Conservation (phyloP, 2,113 vertebrate genomes). For the Caranx ignobilis region DNA sequence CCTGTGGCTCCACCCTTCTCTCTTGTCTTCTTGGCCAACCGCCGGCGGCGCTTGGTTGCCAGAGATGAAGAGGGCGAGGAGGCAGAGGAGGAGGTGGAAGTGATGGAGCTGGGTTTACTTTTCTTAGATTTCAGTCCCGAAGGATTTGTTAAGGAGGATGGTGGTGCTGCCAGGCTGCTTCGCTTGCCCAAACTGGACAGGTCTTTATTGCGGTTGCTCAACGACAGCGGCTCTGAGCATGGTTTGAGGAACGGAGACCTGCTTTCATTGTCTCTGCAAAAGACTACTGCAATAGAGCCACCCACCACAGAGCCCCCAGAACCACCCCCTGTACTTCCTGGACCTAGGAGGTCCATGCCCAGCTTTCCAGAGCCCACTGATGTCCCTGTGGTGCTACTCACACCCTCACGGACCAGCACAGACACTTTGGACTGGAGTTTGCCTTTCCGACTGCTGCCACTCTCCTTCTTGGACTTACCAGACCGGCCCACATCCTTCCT, state of each 20-base stretch:
- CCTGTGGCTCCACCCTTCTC: slow-evolving; percentile 65
- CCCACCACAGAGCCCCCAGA: slow-evolving; percentile 83
- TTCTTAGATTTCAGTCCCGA: slow-evolving; percentile 78
- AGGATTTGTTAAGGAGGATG: slow-evolving; percentile 57
- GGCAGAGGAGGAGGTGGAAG: slow-evolving; percentile 85
- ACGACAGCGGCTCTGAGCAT: slow-evolving; percentile 79
- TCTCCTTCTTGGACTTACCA: slow-evolving; percentile 80
- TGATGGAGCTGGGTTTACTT: slow-evolving; percentile 85
- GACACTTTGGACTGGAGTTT: slow-evolving; percentile 96
- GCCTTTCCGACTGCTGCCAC: slow-evolving; percentile 82
- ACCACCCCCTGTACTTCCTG: slow-evolving; percentile 66
- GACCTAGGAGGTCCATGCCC: slow-evolving; percentile 80
- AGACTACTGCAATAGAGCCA: slow-evolving; percentile 92
- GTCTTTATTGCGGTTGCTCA: slow-evolving; percentile 77
- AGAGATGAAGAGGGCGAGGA: slow-evolving; percentile 83
- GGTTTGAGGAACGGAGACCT: slow-evolving; percentile 92
- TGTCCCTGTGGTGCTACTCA: slow-evolving; percentile 91
- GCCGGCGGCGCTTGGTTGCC: slow-evolving; percentile 79
- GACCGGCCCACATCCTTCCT: slow-evolving; percentile 78
- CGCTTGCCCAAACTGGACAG: slow-evolving; percentile 70
- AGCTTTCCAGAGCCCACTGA: slow-evolving; percentile 76
- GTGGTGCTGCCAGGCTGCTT: slow-evolving; percentile 62
- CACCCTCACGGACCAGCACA: slow-evolving; percentile 91
- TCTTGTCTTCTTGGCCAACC: slow-evolving; percentile 78
- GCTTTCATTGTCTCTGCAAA: slow-evolving; percentile 93